These are phyloP conservation scores for Sialis lutaria DNA, from an alignment of 2,888 invertebrate genomes.

Conservation along the genomic window DNA sequence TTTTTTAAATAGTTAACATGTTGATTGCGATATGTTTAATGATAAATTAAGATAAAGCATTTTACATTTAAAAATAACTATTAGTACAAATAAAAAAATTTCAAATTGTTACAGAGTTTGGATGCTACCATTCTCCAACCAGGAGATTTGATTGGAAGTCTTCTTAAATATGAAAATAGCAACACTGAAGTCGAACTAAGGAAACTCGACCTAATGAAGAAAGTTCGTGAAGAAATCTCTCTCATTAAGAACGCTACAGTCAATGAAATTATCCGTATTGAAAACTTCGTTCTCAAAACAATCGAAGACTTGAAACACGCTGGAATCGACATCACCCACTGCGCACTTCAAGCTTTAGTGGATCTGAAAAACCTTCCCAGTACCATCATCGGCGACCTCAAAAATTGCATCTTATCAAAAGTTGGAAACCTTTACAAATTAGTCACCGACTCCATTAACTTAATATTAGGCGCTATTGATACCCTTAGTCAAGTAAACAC, in stretches of 20 bases:
- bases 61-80: too few species aligned
- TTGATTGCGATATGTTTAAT: too few species aligned
- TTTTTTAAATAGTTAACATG: too few species aligned
- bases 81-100: too few species aligned
- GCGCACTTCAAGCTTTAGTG: background rate
- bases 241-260: background rate
- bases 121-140: too few species aligned
- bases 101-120: too few species aligned
- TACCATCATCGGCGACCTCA: background rate
- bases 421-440: background rate
- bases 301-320: background rate
- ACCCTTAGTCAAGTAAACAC: background rate
- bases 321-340: background rate
- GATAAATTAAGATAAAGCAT: too few species aligned
- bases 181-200: too few species aligned
- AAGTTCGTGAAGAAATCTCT: background rate
- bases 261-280: background rate
- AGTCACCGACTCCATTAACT: slow-evolving; percentile 2
- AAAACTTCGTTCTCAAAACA: background rate
- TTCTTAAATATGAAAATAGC: too few species aligned
- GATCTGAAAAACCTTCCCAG: background rate
- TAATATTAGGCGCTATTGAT: slow-evolving; percentile 1
- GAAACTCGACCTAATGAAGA: too few species aligned
- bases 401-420: background rate
- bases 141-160: too few species aligned